A percentile compares a stretch with the other conserved stretches of the same genome.
Evolutionary conservation across 2,888 invertebrate genomes (phyloP).

Genomic region (Hirtodrosophila duncani): DNA sequence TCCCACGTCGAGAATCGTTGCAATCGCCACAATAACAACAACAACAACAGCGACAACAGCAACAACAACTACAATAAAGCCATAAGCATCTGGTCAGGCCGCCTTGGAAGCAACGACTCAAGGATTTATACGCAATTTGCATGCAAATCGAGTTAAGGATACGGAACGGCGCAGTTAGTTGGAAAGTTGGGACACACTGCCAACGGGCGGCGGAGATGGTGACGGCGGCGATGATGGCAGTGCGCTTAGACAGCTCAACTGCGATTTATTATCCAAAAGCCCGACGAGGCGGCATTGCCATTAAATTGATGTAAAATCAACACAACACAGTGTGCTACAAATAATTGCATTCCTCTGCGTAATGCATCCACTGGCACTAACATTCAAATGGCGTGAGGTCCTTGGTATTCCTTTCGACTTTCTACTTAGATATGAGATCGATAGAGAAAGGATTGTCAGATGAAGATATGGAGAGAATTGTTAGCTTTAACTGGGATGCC

Average conservation of each 20-base stretch:
- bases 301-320: conserved; percentile 22
- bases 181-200: conserved; percentile 1
- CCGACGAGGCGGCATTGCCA: background rate
- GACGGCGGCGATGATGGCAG: background rate
- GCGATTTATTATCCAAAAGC: conserved; percentile 36
- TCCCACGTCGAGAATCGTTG: conserved; percentile 2
- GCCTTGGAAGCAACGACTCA: conserved; percentile 34
- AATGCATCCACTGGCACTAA: no score
- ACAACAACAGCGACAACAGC: background rate
- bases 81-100: background rate
- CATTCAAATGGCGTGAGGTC: no score
- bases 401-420: no score
- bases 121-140: conserved; percentile 59
- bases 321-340: no score
- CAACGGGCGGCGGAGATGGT: conserved; percentile 3
- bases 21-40: conserved; percentile 1
- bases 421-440: no score
- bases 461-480: no score
- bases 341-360: no score
- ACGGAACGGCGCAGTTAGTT: no score
- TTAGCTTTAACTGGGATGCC: no score
- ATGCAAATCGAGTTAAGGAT: conserved; percentile 47
- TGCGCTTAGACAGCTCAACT: conserved; percentile 8
- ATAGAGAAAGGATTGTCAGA: no score
- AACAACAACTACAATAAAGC: no score